These are phyloP conservation scores for Ennomos fuscantarius DNA, from an alignment of 2,888 invertebrate genomes.

Conservation along the genomic window DNA sequence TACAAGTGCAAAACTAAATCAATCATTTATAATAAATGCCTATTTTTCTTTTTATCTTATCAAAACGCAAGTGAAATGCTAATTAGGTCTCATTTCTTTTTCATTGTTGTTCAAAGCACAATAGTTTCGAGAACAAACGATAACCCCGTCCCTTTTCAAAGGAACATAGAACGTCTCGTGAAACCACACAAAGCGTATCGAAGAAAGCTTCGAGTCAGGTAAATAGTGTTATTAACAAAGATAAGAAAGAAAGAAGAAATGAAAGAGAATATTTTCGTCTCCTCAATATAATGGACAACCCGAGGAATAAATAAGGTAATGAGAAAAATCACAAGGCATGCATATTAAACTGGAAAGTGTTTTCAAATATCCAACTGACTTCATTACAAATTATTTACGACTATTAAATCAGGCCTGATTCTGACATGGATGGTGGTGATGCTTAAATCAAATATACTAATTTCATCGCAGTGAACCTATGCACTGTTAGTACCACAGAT, in stretches of 20 bases:
- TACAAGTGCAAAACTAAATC: neutral
- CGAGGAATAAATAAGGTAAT: slow-evolving; percentile 26
- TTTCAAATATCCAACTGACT: too few relatives aligned
- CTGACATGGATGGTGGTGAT: too few relatives aligned
- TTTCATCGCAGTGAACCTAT: too few relatives aligned
- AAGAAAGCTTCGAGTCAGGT: slow-evolving; percentile 59
- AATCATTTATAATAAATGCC: slow-evolving; percentile 5
- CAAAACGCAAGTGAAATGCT: slow-evolving; percentile 3
- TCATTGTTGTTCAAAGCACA: slow-evolving; percentile 4
- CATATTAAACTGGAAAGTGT: too few relatives aligned
- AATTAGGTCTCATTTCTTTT: neutral
- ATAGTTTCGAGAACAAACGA: slow-evolving; percentile 27
- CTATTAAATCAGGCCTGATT: too few relatives aligned
- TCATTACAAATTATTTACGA: too few relatives aligned
- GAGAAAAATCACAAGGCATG: neutral
- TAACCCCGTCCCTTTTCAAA: slow-evolving; percentile 30
- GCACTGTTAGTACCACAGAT: too few relatives aligned
- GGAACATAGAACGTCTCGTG: slow-evolving; percentile 30
- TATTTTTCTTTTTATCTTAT: slow-evolving; percentile 12
- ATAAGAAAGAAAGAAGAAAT: too few relatives aligned
- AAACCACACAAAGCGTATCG: slow-evolving; percentile 50
- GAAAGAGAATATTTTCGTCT: slow-evolving; percentile 40
- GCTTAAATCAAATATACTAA: too few relatives aligned
- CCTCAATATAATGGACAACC: slow-evolving; percentile 55
- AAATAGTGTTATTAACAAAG: slow-evolving; percentile 63